These are phyloP conservation scores for Microcebus griseorufus DNA, from an alignment of 2,113 vertebrate species.

Conservation along the genomic window DNA sequence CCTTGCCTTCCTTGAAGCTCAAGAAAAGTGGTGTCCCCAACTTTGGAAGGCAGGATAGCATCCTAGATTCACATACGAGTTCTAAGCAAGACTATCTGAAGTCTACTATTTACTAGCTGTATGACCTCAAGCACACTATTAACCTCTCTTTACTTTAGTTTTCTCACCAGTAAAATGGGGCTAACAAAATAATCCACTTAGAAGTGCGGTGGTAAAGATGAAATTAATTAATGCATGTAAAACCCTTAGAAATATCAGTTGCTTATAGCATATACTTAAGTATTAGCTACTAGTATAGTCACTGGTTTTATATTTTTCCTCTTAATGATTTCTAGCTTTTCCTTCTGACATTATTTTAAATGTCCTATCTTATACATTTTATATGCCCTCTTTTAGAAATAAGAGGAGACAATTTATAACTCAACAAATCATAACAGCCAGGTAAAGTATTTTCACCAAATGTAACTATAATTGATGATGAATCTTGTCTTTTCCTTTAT, in stretches of 20 bases:
- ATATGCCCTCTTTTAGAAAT: not conserved
- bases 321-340: constrained; percentile 19
- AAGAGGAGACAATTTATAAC: not conserved
- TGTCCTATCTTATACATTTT: not conserved
- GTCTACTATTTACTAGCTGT: not conserved
- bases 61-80: not conserved
- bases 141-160: not conserved
- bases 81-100: not conserved
- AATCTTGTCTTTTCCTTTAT: not conserved
- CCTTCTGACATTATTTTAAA: not conserved
- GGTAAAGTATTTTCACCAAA: not conserved
- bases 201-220: not conserved
- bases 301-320: not conserved
- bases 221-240: not conserved
- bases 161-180: not conserved
- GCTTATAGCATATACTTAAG: not conserved
- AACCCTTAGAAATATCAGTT: not conserved
- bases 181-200: not conserved
- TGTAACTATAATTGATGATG: not conserved
- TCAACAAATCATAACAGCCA: not conserved
- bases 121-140: not conserved
- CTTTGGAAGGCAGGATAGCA: not conserved
- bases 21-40: not conserved
- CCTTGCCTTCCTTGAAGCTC: not conserved
- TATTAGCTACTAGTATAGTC: not conserved